Evolutionary conservation across 2,888 invertebrate species (phyloP).

Genomic region (Erebia epiphron): DNA sequence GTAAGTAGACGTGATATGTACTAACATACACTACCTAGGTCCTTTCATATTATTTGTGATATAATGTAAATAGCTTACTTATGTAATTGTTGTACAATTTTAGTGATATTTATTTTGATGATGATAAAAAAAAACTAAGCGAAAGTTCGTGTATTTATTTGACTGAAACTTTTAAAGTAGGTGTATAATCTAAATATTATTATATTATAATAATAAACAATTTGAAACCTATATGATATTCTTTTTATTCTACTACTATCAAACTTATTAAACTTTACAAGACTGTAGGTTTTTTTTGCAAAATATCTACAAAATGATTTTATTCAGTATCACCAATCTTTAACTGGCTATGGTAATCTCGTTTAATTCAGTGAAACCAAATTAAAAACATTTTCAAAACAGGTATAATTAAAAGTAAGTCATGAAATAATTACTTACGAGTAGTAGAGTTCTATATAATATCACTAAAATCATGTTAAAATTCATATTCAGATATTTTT

Average conservation of each 20-base stretch:
- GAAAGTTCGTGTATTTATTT: slow-evolving; percentile 79
- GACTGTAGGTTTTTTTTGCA: too few relatives aligned
- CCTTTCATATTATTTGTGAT: slow-evolving; percentile 77
- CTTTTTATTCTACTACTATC: slow-evolving; percentile 48
- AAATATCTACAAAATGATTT: too few relatives aligned
- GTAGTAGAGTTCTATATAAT: too few relatives aligned
- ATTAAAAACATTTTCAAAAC: background rate
- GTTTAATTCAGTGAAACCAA: background rate
- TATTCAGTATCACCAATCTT: too few relatives aligned
- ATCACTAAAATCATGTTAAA: too few relatives aligned
- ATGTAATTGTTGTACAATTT: slow-evolving; percentile 74
- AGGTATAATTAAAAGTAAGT: too few relatives aligned
- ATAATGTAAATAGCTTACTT: slow-evolving; percentile 81
- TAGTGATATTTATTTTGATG: slow-evolving; percentile 80
- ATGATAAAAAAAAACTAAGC: slow-evolving; percentile 39
- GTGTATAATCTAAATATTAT: slow-evolving; percentile 62
- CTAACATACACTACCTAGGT: slow-evolving; percentile 57
- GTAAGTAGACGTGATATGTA: slow-evolving; percentile 76
- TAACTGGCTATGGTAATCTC: too few relatives aligned
- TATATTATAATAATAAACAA: slow-evolving; percentile 74
- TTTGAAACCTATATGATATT: slow-evolving; percentile 60
- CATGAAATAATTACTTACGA: too few relatives aligned
- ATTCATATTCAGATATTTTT: too few relatives aligned
- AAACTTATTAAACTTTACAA: background rate
- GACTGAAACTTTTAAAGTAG: slow-evolving; percentile 81